Evolutionary conservation across 2,888 invertebrate species (phyloP), one percentile per base, ranked within the genome.

Genomic region (Caenorhabditis panamensis): DNA sequence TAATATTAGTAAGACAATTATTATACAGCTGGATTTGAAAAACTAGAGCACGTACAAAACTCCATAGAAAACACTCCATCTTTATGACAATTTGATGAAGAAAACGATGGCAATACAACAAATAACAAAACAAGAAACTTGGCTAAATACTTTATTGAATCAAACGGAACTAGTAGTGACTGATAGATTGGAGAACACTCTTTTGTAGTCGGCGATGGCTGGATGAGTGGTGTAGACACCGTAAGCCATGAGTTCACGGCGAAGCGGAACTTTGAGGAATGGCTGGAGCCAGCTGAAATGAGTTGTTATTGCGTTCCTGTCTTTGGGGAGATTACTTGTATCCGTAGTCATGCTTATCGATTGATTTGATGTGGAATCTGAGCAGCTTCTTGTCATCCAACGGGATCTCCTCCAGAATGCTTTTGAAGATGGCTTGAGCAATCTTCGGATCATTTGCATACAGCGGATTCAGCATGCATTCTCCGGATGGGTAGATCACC

Each of bases 401-500:
- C 9, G 2, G 2, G 9, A 73, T 58, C 47, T 73, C 73, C 2
- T 53, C 24, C 44, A 73, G 53, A 20, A 73, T 66, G 9, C 58
- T 26, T 20, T 11, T 16, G 37, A 73, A 59, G 36, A 73, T 66
- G 13, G 73, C 59, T 28, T 73, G 73, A 4, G 59, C 73, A 11
- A 66, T 26, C 49, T 59, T 58, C 24, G 64, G 58, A 31, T 58
- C 41, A 8, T 73, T 66, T 1, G 66, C 73, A 59, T 73, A 73
- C 22, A 73, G 2, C 6, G 73, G 73, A 22, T 64, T 64, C 8
- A 66, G 20, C 31, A 51, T 53, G 44, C 73, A 73, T 18, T 73
- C 73, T 6, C 62, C 62, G 31, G 47, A 13, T 4, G 62, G 62
- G 56, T 72, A 72, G 36, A 63, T 64, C 13, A 72, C 56, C 0